A percentile compares a stretch with the other conserved stretches of the same genome.
phyloP scores from a whole-genome alignment of 2,113 vertebrate genomes.

The Paramormyrops kingsleyae region DNA sequence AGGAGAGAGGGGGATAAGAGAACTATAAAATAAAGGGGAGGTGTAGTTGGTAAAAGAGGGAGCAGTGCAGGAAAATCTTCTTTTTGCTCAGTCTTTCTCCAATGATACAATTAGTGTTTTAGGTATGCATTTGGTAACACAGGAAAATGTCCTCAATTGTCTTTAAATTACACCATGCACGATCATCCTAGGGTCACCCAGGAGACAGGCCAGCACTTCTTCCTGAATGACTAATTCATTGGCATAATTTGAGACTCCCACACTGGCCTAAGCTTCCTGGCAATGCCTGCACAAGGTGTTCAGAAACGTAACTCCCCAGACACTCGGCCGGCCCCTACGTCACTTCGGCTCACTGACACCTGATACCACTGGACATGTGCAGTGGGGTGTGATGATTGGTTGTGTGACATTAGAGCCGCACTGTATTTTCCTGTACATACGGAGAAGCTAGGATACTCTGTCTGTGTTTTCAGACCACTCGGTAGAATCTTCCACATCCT shows the following conservation, averaged over 20 bases:
- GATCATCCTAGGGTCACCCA: not conserved
- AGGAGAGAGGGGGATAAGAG: not conserved
- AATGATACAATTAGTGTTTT: not conserved
- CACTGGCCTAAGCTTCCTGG: not conserved
- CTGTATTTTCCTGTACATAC: not conserved
- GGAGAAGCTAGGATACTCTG: not conserved
- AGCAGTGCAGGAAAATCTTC: not conserved
- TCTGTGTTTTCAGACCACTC: not conserved
- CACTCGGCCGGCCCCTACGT: not conserved
- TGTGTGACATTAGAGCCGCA: not conserved
- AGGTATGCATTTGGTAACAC: not conserved
- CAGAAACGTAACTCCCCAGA: not conserved
- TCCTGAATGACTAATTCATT: not conserved
- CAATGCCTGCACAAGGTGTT: not conserved
- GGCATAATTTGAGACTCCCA: not conserved
- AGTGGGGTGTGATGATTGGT: not conserved
- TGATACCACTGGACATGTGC: not conserved
- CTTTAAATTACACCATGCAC: not conserved
- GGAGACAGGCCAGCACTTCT: not conserved
- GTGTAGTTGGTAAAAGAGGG: not conserved
- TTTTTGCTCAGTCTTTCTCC: not conserved
- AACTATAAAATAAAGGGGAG: not conserved
- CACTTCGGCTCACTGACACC: not conserved
- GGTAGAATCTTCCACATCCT: not conserved
- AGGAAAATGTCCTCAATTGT: not conserved